Conservation (phyloP, 2,113 vertebrate genomes). For the Brachyhypopomus occidentalis region DNA sequence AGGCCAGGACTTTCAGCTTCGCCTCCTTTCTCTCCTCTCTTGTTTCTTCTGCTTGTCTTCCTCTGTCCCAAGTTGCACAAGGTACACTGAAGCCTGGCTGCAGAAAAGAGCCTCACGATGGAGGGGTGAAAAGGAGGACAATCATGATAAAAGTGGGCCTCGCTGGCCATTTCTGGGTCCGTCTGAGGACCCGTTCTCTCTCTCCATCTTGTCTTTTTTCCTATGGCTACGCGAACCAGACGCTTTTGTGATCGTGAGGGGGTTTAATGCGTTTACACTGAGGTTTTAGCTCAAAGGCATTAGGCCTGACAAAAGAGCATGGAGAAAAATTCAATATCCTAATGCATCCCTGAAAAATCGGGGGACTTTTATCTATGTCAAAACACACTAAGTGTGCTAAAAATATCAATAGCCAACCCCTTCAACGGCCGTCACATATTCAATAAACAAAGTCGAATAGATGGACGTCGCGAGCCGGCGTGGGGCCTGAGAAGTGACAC, state of each 20-base stretch:
- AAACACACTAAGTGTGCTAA: conserved; percentile 46
- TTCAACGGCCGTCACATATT: conserved; percentile 41
- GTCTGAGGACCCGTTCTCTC: neutral
- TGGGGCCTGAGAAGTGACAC: conserved; percentile 1
- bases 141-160: conserved; percentile 37
- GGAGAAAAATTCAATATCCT: conserved; percentile 52
- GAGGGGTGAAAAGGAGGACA: conserved; percentile 26
- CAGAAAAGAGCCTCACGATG: conserved; percentile 31
- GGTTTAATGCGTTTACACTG: conserved; percentile 47
- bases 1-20: conserved; percentile 31
- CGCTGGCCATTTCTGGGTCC: conserved; percentile 32
- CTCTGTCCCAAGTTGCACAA: conserved; percentile 26
- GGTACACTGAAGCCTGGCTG: neutral
- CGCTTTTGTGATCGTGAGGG: conserved; percentile 45
- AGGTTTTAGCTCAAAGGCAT: conserved; percentile 48
- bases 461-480: conserved; percentile 13
- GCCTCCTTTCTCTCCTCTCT: conserved; percentile 3
- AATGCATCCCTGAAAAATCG: conserved; percentile 43
- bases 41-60: neutral
- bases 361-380: conserved; percentile 41
- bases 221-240: conserved; percentile 31
- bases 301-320: conserved; percentile 48
- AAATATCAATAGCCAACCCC: conserved; percentile 50
- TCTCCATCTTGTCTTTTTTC: conserved; percentile 8
- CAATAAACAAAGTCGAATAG: conserved; percentile 43